These are phyloP conservation scores for Anthopleura sola DNA, from an alignment of 64 coral and sea anemone species.

Conservation along the genomic window DNA sequence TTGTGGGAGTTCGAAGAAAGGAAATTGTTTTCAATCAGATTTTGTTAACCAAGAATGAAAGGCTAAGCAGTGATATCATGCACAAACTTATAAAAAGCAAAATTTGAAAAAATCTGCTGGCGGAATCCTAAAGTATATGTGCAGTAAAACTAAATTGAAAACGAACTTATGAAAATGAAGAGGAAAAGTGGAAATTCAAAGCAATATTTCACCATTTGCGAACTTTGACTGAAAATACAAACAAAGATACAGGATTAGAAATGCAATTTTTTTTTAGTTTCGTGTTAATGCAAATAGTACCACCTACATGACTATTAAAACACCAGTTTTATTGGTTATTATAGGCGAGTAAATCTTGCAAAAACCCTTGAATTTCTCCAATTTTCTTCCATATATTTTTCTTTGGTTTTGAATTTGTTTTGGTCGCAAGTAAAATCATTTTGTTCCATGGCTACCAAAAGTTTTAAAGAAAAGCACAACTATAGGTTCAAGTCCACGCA, in stretches of 20 bases:
- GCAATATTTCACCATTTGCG: too few species aligned
- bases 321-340: background rate
- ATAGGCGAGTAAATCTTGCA: background rate
- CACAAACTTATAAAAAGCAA: background rate
- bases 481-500: background rate
- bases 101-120: background rate
- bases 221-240: too few species aligned
- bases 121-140: background rate
- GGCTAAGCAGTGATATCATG: background rate
- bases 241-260: too few species aligned
- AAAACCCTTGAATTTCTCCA: background rate
- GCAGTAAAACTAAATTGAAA: too few species aligned
- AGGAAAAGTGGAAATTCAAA: too few species aligned
- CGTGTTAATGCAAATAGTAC: too few species aligned
- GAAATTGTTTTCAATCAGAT: background rate
- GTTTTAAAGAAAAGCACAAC: background rate
- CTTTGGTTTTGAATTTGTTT: background rate
- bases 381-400: background rate
- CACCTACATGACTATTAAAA: background rate
- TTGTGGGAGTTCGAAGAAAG: background rate
- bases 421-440: background rate
- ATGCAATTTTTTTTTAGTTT: too few species aligned
- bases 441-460: conserved; percentile 3
- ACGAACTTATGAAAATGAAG: too few species aligned
- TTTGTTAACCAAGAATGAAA: background rate